These are phyloP conservation scores for Colletes gigas DNA, from an alignment of 1,140 invertebrate species.

Conservation along the genomic window DNA sequence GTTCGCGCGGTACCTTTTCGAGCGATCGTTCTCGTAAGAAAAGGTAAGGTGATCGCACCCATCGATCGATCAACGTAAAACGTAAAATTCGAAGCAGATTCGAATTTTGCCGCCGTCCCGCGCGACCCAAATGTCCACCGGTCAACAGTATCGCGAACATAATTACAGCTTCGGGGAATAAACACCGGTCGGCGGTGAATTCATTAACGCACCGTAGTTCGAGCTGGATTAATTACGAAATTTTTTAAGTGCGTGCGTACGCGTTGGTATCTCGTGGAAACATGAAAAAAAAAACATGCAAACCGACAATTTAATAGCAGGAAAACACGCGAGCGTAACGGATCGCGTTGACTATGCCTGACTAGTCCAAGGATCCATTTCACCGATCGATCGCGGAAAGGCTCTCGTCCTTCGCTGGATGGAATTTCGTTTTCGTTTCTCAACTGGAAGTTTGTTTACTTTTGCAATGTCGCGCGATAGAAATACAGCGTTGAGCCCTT, in stretches of 20 bases:
- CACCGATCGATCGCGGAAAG: background rate
- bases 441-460: too few relatives aligned
- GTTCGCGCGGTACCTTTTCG: background rate
- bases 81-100: too few relatives aligned
- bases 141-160: too few relatives aligned
- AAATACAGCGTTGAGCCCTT: too few relatives aligned
- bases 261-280: background rate
- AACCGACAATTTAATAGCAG: slow-evolving; percentile 36
- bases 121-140: background rate
- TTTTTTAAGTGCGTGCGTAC: slow-evolving; percentile 16
- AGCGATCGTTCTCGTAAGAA: too few relatives aligned
- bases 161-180: background rate
- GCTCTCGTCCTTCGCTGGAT: too few relatives aligned
- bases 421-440: too few relatives aligned
- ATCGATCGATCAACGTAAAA: too few relatives aligned
- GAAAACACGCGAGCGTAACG: slow-evolving; percentile 37
- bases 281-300: background rate
- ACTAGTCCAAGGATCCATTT: background rate
- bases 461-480: too few relatives aligned
- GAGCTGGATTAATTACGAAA: slow-evolving; percentile 46
- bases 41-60: background rate
- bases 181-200: background rate
- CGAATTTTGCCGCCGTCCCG: too few relatives aligned
- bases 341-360: background rate
- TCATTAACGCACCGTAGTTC: background rate